phyloP scores from a whole-genome alignment of 2,113 vertebrate genomes.

The Rattus norvegicus region DNA sequence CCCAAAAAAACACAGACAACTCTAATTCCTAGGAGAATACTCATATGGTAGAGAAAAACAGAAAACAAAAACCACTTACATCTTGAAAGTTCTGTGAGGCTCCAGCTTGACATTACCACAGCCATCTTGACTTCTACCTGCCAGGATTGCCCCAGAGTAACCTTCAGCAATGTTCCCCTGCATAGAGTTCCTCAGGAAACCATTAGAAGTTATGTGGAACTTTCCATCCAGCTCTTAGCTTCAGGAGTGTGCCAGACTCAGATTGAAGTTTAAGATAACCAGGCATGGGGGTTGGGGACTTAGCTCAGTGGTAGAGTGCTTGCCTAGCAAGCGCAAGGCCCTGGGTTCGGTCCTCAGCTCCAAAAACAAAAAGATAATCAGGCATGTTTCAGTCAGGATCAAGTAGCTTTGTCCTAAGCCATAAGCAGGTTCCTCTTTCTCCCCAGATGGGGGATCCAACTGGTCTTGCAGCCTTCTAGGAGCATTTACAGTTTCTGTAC shows the following conservation, averaged over 20 bases:
- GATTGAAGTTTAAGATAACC: neutral
- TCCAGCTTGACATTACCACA: neutral
- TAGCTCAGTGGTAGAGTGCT: too few species aligned
- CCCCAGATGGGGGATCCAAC: neutral
- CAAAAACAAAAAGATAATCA: neutral
- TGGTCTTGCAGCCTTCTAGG: neutral
- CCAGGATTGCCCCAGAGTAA: neutral
- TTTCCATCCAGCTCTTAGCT: neutral
- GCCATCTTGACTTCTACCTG: neutral
- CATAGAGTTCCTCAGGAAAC: neutral
- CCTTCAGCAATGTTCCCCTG: neutral
- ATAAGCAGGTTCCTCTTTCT: neutral
- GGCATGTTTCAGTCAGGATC: neutral
- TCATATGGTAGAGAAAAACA: neutral
- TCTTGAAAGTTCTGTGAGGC: neutral
- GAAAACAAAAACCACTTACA: neutral
- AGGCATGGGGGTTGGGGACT: too few species aligned
- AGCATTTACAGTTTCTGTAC: neutral
- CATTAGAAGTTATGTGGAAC: too few species aligned
- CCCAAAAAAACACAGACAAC: neutral
- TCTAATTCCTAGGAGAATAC: neutral
- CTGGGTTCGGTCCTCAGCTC: too few species aligned
- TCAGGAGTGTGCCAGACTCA: neutral
- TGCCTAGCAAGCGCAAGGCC: too few species aligned
- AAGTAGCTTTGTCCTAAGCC: neutral